Evolutionary conservation across 2,797 vertebrate genomes (phyloP), one percentile per base, ranked within the genome.

Genomic region (Poeciliopsis gracilis): DNA sequence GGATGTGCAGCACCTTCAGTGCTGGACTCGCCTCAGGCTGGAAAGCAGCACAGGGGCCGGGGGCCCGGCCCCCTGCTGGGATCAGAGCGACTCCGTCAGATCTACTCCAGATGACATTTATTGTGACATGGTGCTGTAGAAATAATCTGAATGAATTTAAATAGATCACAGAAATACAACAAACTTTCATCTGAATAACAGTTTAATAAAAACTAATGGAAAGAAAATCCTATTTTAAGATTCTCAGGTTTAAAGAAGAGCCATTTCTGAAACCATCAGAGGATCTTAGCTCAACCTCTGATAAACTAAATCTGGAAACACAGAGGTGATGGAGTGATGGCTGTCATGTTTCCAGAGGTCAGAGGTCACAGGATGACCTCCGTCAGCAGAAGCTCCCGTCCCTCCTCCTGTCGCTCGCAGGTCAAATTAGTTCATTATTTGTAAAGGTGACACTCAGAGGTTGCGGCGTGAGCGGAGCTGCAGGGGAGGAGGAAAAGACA

Each of bases 371-470:
- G 0, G 25, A 82, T 75, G 84, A 71, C 53, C 80, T 73, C 77
- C 55, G 0, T 74, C 33, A 75, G 49, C 33, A n/a, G 61, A 28
- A 15, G 43, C 70, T 70, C 23, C 41, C 41, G 57, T 28, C 38
- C 16, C 45, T 36, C 53, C 67, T 55, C 18, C 77, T 51, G 9
- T 20, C 11, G 47, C 59, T 47, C 23, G 28, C 63, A 1, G n/a
- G 72, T 49, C 23, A 49, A 76, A 88, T 77, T 4, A 87, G 83
- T 73, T 89, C 51, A 79, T 91, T 91, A 89, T 70, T 84, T 46
- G 16, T 84, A 72, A 84, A 86, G 87, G 86, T 89, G 85, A 90
- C 77, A 78, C 84, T 36, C 33, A 30, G 49, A 86, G 87, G 78
- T 89, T 33, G 71, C 12, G 82, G 83, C 81, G 69, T 2, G 59